phyloP scores from a whole-genome alignment of 2,797 vertebrate genomes.

The Hybognathus amarus region DNA sequence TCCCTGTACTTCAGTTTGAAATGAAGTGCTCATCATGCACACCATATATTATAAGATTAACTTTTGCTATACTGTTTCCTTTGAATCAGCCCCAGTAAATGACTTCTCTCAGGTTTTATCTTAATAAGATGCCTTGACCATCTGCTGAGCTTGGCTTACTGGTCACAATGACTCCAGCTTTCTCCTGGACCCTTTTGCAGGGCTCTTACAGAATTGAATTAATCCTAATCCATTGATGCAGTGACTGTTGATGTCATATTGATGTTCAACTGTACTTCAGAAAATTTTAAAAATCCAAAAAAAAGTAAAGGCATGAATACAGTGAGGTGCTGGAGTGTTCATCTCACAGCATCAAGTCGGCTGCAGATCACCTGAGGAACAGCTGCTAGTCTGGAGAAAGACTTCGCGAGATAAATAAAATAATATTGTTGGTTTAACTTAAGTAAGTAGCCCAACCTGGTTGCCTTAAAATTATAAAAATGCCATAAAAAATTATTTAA shows the following conservation, averaged over 20 bases:
- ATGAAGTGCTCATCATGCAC: constrained; percentile 3
- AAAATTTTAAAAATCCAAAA: neutral
- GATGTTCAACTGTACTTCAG: constrained; percentile 42
- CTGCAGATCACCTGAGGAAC: constrained; percentile 56
- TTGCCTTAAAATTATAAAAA: too few species aligned
- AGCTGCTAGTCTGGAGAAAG: constrained; percentile 50
- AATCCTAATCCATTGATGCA: constrained; percentile 56
- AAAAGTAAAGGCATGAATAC: neutral
- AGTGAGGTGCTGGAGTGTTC: constrained; percentile 7
- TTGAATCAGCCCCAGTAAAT: constrained; percentile 40
- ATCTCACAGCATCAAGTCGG: constrained; percentile 49
- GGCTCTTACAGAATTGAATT: constrained; percentile 57
- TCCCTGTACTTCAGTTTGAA: constrained; percentile 34
- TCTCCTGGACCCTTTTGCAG: constrained; percentile 51
- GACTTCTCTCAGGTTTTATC: constrained; percentile 49
- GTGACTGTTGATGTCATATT: constrained; percentile 62
- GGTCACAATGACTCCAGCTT: constrained; percentile 49
- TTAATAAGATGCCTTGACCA: constrained; percentile 53
- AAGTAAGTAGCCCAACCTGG: too few species aligned
- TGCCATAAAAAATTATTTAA: too few species aligned
- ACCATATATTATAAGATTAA: constrained; percentile 32
- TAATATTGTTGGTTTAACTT: too few species aligned
- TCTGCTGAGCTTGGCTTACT: constrained; percentile 55
- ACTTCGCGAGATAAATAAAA: neutral
- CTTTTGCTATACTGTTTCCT: constrained; percentile 37